Conservation (phyloP, 2,888 invertebrate genomes). For the Oxytorus armatus region DNA sequence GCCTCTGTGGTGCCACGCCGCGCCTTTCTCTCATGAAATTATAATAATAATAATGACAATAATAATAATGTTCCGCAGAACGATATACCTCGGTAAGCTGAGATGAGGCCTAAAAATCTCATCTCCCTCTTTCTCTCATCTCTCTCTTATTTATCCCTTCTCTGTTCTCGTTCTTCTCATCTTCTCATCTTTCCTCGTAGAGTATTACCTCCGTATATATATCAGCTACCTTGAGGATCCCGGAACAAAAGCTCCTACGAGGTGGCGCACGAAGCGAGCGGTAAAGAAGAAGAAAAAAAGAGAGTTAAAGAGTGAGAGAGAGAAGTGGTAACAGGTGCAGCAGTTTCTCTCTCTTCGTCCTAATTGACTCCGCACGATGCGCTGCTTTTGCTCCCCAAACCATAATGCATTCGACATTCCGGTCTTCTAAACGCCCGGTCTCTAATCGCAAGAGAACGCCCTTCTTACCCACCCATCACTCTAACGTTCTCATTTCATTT, state of each 20-base stretch:
- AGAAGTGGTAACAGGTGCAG: slow-evolving; percentile 71
- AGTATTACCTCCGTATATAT: slow-evolving; percentile 21
- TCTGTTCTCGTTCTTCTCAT: slow-evolving; percentile 34
- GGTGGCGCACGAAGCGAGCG: slow-evolving; percentile 46
- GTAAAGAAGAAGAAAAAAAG: slow-evolving; percentile 63
- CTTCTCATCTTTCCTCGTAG: slow-evolving; percentile 54
- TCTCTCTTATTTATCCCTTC: background rate
- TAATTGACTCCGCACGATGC: slow-evolving; percentile 74
- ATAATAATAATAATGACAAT: slow-evolving; percentile 29
- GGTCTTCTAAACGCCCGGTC: slow-evolving; percentile 69
- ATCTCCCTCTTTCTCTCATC: slow-evolving; percentile 24
- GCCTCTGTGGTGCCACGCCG: slow-evolving; percentile 57
- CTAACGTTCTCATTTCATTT: background rate
- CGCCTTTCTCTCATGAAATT: slow-evolving; percentile 49
- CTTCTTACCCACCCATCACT: background rate
- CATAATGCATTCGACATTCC: slow-evolving; percentile 75
- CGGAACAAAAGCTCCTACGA: slow-evolving; percentile 38
- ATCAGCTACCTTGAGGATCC: slow-evolving; percentile 5
- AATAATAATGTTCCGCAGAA: slow-evolving; percentile 34
- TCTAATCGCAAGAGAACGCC: slow-evolving; percentile 69
- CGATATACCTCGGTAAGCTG: slow-evolving; percentile 51
- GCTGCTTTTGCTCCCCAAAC: slow-evolving; percentile 65
- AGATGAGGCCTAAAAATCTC: slow-evolving; percentile 47
- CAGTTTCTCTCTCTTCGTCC: slow-evolving; percentile 63
- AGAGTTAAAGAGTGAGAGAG: slow-evolving; percentile 47